Conservation (phyloP, 2,113 vertebrate genomes). For the Geococcyx californianus region DNA sequence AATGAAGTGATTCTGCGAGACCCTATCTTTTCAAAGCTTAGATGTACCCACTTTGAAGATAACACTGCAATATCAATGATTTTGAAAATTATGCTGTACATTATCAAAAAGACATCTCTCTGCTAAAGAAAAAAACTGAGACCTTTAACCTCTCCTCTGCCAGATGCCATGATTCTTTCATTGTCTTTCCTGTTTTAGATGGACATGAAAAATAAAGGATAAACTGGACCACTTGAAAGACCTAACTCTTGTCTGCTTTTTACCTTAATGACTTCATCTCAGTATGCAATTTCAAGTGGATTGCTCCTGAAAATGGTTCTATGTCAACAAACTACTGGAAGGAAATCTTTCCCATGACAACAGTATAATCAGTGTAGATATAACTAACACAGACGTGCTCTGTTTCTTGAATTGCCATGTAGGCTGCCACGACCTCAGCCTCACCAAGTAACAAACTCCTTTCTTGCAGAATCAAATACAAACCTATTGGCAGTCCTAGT, state of each 20-base stretch:
- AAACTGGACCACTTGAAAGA: not conserved
- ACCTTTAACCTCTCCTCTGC: not conserved
- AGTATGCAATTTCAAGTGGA: not conserved
- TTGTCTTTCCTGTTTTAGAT: not conserved
- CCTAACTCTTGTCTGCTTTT: not conserved
- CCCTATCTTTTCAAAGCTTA: not conserved
- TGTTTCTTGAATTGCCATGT: not conserved
- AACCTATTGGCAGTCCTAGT: not conserved
- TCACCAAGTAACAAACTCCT: not conserved
- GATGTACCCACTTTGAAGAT: not conserved
- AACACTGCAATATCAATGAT: not conserved
- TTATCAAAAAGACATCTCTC: not conserved
- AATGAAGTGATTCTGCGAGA: not conserved
- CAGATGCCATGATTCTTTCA: not conserved
- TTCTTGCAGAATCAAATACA: not conserved
- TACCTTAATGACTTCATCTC: not conserved
- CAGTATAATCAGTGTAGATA: not conserved
- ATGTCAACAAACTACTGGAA: not conserved
- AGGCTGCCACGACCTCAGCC: not conserved
- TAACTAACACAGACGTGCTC: not conserved
- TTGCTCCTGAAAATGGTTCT: not conserved
- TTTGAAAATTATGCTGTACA: not conserved
- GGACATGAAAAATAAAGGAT: not conserved
- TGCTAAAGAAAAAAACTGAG: not conserved
- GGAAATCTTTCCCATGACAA: not conserved